Evolutionary conservation across 2,888 invertebrate genomes (phyloP).

Genomic region (Scaptomyza parva): DNA sequence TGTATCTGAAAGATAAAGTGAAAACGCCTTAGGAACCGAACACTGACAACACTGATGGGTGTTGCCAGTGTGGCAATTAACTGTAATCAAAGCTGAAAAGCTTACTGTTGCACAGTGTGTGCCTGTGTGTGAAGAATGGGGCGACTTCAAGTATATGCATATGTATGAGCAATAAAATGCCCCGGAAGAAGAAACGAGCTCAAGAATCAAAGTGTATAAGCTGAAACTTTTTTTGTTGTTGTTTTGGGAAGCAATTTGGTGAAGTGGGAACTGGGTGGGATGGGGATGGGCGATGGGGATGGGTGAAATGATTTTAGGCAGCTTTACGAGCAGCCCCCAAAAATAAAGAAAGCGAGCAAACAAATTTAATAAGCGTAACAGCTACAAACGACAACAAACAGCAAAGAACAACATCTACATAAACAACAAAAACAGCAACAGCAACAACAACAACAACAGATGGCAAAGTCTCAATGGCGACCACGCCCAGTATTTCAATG

Average conservation of each 20-base stretch:
- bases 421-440: conserved; percentile 6
- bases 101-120: background rate
- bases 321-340: conserved; percentile 8
- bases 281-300: background rate
- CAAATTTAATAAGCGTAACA: conserved; percentile 62
- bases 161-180: conserved; percentile 4
- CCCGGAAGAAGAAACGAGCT: conserved; percentile 4
- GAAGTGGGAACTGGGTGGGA: too few species aligned
- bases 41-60: background rate
- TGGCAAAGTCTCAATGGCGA: conserved; percentile 45
- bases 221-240: conserved; percentile 28
- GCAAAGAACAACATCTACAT: conserved; percentile 15
- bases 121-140: background rate
- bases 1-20: too few species aligned
- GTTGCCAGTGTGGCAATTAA: background rate
- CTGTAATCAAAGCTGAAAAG: conserved; percentile 8
- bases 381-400: conserved; percentile 42
- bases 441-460: conserved; percentile 10
- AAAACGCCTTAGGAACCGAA: background rate
- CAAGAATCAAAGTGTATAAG: conserved; percentile 24
- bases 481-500: conserved; percentile 50
- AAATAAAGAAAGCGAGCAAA: conserved; percentile 40
- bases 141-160: background rate
- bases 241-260: too few species aligned
- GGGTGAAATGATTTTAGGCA: background rate